Evolutionary conservation across 2,113 vertebrate genomes (phyloP), one percentile per base, ranked within the genome.

Genomic region (Columbina picui): DNA sequence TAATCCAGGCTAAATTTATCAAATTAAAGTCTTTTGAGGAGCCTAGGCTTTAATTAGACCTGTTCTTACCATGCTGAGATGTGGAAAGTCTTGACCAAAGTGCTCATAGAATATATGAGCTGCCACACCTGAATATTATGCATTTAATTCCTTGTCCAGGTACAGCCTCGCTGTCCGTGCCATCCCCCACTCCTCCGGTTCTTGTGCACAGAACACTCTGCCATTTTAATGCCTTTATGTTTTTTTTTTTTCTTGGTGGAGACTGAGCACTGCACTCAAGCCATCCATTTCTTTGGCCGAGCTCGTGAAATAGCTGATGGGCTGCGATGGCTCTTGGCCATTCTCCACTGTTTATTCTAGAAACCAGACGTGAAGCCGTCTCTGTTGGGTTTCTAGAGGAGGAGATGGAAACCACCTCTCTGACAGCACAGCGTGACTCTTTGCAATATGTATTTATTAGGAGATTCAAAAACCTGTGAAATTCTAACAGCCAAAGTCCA

Each of bases 1-100:
- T 96, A 87, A 96, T 86, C 83, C 83, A 86, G 47, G 68, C 60
- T 92, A 69, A 84, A 88, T 68, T 79, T 78, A 84, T 93, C 87
- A 89, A 94, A 94, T 93, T 95, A 94, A 94, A 94, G 88, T 90
- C 60, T 94, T 95, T 49, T 68, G 73, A 76, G 43, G 74, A 85
- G 79, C n/a, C 84, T 75, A 27, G 87, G 87, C 89, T 93, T 87
- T 94, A 89, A 96, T 96, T 94, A 96, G 84, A 61, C 38, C 77
- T 0, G 1, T 71, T 89, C 74, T 93, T 89, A 84, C 91, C 39
- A 4, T 21, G 81, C 26, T 5, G 21, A 75, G 91, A 52, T 79
- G 81, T 73, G 64, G 89, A 65, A 92, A 87, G 69, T 75, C 90
- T 95, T 93, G 83, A 94, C 88, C 90, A 84, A 84, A 89, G 34